These are phyloP conservation scores for Empidonax traillii DNA, from an alignment of 2,113 vertebrate species.

Conservation along the genomic window DNA sequence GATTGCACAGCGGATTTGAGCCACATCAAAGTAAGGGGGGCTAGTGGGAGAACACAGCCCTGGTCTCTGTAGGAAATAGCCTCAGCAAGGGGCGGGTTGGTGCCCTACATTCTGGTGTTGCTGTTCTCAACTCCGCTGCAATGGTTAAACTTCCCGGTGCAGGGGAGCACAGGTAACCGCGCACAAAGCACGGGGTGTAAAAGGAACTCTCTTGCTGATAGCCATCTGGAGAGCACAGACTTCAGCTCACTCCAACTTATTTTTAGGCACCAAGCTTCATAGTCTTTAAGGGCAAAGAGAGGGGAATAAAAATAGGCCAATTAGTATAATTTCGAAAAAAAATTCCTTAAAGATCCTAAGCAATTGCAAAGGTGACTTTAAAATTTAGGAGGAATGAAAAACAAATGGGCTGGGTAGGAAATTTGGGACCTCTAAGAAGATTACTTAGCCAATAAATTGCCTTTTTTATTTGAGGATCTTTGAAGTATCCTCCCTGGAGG, in stretches of 20 bases:
- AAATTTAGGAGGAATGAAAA: conserved; percentile 57
- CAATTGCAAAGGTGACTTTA: conserved; percentile 62
- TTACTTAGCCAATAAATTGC: conserved; percentile 27
- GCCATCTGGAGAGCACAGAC: conserved; percentile 43
- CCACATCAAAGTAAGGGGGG: neutral
- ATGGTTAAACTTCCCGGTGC: conserved; percentile 7
- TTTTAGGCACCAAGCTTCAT: conserved; percentile 58
- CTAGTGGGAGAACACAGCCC: neutral
- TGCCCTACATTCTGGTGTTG: neutral
- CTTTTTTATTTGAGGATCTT: conserved; percentile 62
- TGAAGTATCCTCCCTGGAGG: conserved; percentile 38
- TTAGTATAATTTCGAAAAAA: conserved; percentile 63
- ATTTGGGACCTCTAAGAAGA: conserved; percentile 47
- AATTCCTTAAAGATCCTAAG: conserved; percentile 53
- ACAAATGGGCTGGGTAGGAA: conserved; percentile 50
- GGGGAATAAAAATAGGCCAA: conserved; percentile 68
- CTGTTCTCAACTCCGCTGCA: neutral
- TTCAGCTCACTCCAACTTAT: conserved; percentile 42
- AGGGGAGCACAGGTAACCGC: neutral
- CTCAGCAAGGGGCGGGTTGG: neutral
- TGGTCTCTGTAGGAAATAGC: neutral
- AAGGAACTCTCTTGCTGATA: conserved; percentile 25
- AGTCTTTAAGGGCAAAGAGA: conserved; percentile 51
- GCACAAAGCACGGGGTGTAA: neutral
- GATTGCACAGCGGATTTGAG: neutral